These are phyloP conservation scores for Physocephala rufipes DNA, from an alignment of 2,888 invertebrate genomes.

Conservation along the genomic window DNA sequence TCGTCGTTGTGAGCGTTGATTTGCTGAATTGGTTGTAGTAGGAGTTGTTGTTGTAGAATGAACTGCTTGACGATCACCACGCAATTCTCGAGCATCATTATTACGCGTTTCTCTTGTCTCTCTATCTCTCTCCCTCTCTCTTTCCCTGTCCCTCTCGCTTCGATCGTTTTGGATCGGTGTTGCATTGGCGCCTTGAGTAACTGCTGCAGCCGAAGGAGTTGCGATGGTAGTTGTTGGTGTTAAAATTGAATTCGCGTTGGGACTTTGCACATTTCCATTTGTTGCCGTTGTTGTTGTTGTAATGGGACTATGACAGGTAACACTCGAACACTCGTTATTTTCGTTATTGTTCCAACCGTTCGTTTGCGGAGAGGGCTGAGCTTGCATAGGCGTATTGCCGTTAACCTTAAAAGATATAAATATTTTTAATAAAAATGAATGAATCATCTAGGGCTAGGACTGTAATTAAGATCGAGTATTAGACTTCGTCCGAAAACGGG, in stretches of 20 bases:
- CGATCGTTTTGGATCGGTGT: constrained; percentile 39
- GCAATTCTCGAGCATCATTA: constrained; percentile 32
- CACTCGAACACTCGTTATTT: constrained; percentile 38
- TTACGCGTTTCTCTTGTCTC: constrained; percentile 30
- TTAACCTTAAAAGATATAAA: constrained; percentile 39
- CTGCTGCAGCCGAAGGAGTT: constrained; percentile 29
- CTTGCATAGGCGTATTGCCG: constrained; percentile 51
- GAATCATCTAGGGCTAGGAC: not conserved
- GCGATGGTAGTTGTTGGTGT: constrained; percentile 9
- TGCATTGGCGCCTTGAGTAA: constrained; percentile 40
- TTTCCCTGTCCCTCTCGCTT: constrained; percentile 40
- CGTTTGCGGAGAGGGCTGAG: constrained; percentile 49
- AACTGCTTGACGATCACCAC: constrained; percentile 29
- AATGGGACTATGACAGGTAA: constrained; percentile 44
- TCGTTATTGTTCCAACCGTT: constrained; percentile 44
- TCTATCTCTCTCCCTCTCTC: not conserved
- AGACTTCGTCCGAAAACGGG: not conserved
- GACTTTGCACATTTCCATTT: constrained; percentile 49
- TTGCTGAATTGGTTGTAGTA: constrained; percentile 41
- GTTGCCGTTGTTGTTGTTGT: constrained; percentile 32
- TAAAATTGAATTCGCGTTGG: constrained; percentile 44
- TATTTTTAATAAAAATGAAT: not conserved
- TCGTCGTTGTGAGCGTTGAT: constrained; percentile 58
- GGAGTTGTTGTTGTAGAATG: constrained; percentile 36
- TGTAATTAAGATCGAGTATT: too few species aligned